phyloP scores from a whole-genome alignment of 2,113 vertebrate species.

The Oreochromis spilurus region DNA sequence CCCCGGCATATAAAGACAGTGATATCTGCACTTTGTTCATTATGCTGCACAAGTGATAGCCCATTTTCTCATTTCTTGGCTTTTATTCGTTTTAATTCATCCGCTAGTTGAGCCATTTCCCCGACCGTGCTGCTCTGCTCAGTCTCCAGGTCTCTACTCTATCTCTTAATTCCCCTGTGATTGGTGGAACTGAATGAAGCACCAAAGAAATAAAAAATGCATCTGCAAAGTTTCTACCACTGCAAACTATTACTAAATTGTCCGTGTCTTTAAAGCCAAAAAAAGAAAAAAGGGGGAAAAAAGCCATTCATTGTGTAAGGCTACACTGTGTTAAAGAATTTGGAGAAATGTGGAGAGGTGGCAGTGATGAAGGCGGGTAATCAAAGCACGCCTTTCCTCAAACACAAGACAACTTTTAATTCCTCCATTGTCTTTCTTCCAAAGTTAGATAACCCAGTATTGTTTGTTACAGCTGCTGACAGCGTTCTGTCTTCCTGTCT shows the following conservation, averaged over 20 bases:
- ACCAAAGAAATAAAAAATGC: conserved; percentile 15
- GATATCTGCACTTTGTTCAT: conserved; percentile 67
- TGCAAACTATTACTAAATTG: conserved; percentile 12
- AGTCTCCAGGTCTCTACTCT: conserved; percentile 43
- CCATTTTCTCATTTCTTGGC: conserved; percentile 61
- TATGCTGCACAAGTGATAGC: conserved; percentile 58
- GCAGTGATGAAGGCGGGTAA: neutral
- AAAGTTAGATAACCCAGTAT: conserved; percentile 42
- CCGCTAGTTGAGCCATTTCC: conserved; percentile 56
- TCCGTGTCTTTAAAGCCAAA: conserved; percentile 16
- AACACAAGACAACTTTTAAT: conserved; percentile 10
- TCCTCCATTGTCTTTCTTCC: conserved; percentile 16
- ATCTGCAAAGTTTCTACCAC: conserved; percentile 31
- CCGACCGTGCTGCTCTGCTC: conserved; percentile 30
- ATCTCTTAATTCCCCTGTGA: conserved; percentile 58
- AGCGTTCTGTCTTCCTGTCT: conserved; percentile 45
- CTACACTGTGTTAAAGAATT: neutral
- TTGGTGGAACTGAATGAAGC: conserved; percentile 36
- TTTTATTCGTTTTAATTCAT: conserved; percentile 70
- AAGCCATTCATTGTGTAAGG: neutral
- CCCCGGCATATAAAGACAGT: conserved; percentile 43
- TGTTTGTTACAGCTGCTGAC: conserved; percentile 43
- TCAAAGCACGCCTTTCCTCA: neutral
- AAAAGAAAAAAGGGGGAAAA: neutral
- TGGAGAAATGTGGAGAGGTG: neutral